Evolutionary conservation across 2,888 invertebrate species (phyloP).

Genomic region (Bembecia ichneumoniformis): DNA sequence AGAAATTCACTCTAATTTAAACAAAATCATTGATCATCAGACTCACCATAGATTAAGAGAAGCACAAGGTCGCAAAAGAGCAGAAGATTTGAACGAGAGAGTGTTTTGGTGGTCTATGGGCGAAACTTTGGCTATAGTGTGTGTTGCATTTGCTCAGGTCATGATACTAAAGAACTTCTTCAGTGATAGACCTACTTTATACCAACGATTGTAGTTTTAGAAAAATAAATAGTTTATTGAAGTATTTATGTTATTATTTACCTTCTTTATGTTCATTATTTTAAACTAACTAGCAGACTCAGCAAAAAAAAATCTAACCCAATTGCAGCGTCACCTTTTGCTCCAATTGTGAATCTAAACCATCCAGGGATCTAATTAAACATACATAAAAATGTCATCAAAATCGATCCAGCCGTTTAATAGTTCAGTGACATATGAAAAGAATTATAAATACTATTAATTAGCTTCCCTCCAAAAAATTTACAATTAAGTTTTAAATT

Average conservation of each 20-base stretch:
- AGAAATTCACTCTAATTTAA: constrained; percentile 90
- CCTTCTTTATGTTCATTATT: background rate
- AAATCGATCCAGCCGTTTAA: too few relatives aligned
- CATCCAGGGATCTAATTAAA: too few relatives aligned
- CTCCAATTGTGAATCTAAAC: too few relatives aligned
- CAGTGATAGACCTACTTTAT: constrained; percentile 62
- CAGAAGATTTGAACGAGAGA: constrained; percentile 95
- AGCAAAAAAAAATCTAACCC: too few relatives aligned
- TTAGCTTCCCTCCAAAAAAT: too few relatives aligned
- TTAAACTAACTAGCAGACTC: too few relatives aligned
- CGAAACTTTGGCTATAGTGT: constrained; percentile 87
- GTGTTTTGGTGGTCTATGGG: constrained; percentile 94
- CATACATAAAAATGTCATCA: too few relatives aligned
- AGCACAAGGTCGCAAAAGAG: constrained; percentile 94
- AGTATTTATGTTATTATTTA: constrained; percentile 3
- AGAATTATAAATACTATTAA: too few relatives aligned
- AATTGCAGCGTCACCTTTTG: too few relatives aligned
- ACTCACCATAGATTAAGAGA: constrained; percentile 97
- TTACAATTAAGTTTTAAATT: too few relatives aligned
- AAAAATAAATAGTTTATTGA: background rate
- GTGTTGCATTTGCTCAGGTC: constrained; percentile 93
- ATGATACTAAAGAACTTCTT: constrained; percentile 94
- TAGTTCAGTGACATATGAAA: too few relatives aligned
- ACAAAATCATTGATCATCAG: constrained; percentile 93
- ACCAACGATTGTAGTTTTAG: constrained; percentile 52